Percentiles rank a stretch among this genome's conserved stretches.
phyloP scores from a whole-genome alignment of 2,797 vertebrate genomes.

The Microtus agrestis region DNA sequence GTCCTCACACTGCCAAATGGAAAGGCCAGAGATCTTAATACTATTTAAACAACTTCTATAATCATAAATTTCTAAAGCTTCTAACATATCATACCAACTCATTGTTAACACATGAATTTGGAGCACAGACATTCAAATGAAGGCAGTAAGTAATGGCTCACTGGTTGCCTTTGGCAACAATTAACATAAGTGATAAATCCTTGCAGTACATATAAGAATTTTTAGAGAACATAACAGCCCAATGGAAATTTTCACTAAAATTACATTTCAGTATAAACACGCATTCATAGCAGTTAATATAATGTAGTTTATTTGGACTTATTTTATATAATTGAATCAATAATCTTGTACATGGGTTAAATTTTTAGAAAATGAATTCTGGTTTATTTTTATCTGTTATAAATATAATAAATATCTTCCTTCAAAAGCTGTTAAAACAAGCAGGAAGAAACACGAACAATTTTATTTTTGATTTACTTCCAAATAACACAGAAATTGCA shows the following conservation, averaged over 20 bases:
- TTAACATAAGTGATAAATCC: neutral
- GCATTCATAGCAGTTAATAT: constrained; percentile 84
- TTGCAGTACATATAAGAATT: neutral
- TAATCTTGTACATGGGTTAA: constrained; percentile 70
- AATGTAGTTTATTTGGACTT: constrained; percentile 86
- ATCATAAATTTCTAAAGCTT: neutral
- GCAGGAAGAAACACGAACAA: constrained; percentile 80
- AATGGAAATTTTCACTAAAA: constrained; percentile 58
- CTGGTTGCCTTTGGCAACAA: constrained; percentile 6
- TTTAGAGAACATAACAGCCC: neutral
- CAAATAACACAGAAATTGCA: constrained; percentile 85
- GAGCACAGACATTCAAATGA: neutral
- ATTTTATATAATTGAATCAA: constrained; percentile 83
- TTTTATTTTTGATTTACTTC: constrained; percentile 88
- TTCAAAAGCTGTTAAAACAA: constrained; percentile 85
- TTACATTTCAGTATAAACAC: constrained; percentile 86
- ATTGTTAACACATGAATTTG: neutral
- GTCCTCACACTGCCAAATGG: neutral
- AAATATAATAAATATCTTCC: constrained; percentile 84
- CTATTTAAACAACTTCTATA: neutral
- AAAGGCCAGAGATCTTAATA: neutral
- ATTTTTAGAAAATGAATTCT: constrained; percentile 76
- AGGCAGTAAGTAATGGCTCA: neutral
- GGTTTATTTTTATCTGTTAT: constrained; percentile 85
- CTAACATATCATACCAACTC: neutral